Evolutionary conservation across 2,797 vertebrate species (phyloP).

Genomic region (Pelobates cultripes): DNA sequence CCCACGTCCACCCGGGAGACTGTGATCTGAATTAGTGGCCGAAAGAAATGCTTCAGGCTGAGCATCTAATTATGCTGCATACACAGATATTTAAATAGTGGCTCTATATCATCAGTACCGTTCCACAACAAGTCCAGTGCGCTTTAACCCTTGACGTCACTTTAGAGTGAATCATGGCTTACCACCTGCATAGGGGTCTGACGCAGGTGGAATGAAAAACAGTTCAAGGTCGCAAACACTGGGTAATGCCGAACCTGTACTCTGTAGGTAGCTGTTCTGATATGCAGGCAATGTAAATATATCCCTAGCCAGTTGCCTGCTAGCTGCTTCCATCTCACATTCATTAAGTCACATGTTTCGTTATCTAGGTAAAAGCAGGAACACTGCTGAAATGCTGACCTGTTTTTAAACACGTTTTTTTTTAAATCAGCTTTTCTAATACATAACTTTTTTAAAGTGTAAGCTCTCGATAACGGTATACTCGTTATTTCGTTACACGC

Average conservation of each 20-base stretch:
- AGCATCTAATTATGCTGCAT: neutral
- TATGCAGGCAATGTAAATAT: conserved; percentile 32
- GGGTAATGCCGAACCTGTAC: neutral
- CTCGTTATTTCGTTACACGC: too few species aligned
- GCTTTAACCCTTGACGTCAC: neutral
- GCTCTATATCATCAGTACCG: neutral
- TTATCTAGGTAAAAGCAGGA: neutral
- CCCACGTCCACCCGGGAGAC: conserved; percentile 50
- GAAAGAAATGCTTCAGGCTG: conserved; percentile 41
- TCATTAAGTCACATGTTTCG: conserved; percentile 3
- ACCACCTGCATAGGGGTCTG: conserved; percentile 7
- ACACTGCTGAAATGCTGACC: neutral
- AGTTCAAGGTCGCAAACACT: conserved; percentile 8
- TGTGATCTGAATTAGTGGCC: conserved; percentile 42
- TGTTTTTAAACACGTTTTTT: too few species aligned
- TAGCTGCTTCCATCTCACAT: neutral
- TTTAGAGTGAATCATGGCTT: conserved; percentile 4
- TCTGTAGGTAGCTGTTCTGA: conserved; percentile 2
- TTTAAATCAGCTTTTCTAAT: too few species aligned
- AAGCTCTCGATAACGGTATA: too few species aligned
- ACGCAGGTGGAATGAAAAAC: conserved; percentile 18
- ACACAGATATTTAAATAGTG: conserved; percentile 29
- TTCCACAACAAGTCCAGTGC: neutral
- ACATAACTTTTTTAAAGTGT: too few species aligned
- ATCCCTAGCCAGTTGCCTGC: neutral